phyloP scores from a whole-genome alignment of 2,113 vertebrate genomes.

The Dissostichus mawsoni region DNA sequence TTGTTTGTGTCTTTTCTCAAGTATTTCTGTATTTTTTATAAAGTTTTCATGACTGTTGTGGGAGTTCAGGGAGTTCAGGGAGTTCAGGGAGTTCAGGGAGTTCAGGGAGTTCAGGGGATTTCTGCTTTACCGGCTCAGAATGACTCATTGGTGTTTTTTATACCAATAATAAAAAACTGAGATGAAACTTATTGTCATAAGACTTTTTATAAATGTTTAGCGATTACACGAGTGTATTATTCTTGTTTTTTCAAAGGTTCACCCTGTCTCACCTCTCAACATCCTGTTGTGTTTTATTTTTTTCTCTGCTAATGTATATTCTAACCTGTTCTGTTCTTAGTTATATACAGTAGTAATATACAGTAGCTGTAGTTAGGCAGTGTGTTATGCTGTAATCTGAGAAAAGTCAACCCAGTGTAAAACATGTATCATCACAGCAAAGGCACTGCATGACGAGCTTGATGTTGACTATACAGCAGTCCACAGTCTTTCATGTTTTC shows the following conservation, averaged over 20 bases:
- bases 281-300: background rate
- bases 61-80: background rate
- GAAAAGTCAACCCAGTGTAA: too few relatives aligned
- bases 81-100: background rate
- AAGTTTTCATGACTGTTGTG: background rate
- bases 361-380: background rate
- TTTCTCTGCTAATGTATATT: conserved; percentile 9
- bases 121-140: background rate
- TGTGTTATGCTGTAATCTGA: conserved; percentile 9
- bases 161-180: background rate
- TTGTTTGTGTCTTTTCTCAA: too few relatives aligned
- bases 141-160: background rate
- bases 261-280: too few relatives aligned
- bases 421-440: too few relatives aligned
- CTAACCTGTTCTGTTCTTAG: background rate
- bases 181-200: background rate
- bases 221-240: background rate
- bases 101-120: background rate
- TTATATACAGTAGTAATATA: background rate
- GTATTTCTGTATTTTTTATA: too few relatives aligned
- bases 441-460: too few relatives aligned
- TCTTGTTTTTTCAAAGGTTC: background rate
- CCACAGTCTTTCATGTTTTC: too few relatives aligned
- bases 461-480: too few relatives aligned
- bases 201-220: background rate